A percentile compares a stretch with the other conserved stretches of the same genome.
Evolutionary conservation across 2,888 invertebrate species (phyloP).

Genomic region (Neoascia interrupta): DNA sequence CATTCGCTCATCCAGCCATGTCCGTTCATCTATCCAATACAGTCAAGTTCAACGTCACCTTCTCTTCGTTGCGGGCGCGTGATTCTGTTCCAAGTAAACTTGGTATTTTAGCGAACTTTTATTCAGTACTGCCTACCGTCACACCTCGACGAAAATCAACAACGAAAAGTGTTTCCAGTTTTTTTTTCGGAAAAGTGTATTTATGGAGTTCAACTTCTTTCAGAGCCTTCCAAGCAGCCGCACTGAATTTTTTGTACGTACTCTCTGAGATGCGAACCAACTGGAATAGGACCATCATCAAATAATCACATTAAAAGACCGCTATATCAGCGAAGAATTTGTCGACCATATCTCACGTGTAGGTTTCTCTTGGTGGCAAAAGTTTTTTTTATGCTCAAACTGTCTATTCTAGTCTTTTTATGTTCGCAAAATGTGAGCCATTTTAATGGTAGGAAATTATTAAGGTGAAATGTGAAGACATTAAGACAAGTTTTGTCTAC

Average conservation of each 20-base stretch:
- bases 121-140: slow-evolving; percentile 45
- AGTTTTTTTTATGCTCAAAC: slow-evolving; percentile 13
- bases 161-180: slow-evolving; percentile 32
- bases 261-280: slow-evolving; percentile 1
- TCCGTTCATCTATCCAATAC: slow-evolving; percentile 43
- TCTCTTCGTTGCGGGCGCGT: slow-evolving; percentile 58
- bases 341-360: slow-evolving; percentile 55
- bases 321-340: slow-evolving; percentile 34
- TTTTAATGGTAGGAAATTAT: slow-evolving; percentile 32
- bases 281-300: slow-evolving; percentile 33
- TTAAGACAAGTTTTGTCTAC: slow-evolving; percentile 14
- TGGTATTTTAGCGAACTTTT: slow-evolving; percentile 30
- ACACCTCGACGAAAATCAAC: slow-evolving; percentile 55
- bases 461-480: slow-evolving; percentile 25
- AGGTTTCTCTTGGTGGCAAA: slow-evolving; percentile 37
- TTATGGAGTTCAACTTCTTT: slow-evolving; percentile 49
- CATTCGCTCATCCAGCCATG: slow-evolving; percentile 40
- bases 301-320: slow-evolving; percentile 28
- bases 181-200: slow-evolving; percentile 14
- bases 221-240: not conserved
- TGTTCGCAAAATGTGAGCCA: slow-evolving; percentile 25
- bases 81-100: slow-evolving; percentile 48
- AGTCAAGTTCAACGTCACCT: slow-evolving; percentile 67
- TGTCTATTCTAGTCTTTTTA: not conserved
- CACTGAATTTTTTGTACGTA: slow-evolving; percentile 4